These are phyloP conservation scores for Rhorus exstirpatorius DNA, from an alignment of 2,888 invertebrate genomes.

Conservation along the genomic window DNA sequence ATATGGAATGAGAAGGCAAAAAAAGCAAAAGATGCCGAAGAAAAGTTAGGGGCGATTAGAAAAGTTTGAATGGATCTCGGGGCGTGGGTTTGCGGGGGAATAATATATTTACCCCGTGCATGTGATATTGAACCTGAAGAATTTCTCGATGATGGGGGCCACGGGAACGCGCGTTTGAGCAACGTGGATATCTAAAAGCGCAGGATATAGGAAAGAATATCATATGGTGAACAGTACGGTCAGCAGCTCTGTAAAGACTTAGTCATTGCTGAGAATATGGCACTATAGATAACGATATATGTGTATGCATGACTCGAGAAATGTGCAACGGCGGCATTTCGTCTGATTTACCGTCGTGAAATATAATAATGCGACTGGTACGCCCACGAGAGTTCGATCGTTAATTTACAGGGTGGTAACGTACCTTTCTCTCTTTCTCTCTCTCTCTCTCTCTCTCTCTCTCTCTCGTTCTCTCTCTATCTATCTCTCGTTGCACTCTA, in stretches of 20 bases:
- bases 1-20: neutral
- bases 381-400: conserved; percentile 76
- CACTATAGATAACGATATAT: neutral
- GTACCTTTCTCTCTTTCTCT: conserved; percentile 58
- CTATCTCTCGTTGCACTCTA: conserved; percentile 57
- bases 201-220: conserved; percentile 18
- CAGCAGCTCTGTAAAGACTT: conserved; percentile 27
- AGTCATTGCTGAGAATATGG: conserved; percentile 32
- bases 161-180: neutral
- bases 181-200: conserved; percentile 39
- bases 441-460: conserved; percentile 53
- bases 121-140: neutral
- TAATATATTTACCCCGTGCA: too few species aligned
- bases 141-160: neutral
- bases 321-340: conserved; percentile 67
- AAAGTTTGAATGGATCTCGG: neutral
- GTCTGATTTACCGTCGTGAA: conserved; percentile 73
- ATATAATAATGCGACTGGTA: conserved; percentile 77
- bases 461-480: conserved; percentile 50
- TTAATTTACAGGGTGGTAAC: conserved; percentile 80
- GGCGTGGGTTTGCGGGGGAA: conserved; percentile 32
- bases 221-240: conserved; percentile 40
- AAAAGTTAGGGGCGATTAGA: neutral
- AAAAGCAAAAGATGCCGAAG: neutral
- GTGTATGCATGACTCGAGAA: conserved; percentile 11